Base-by-base conservation (phyloP, 1,140 invertebrate species). In the Mamestra configurata region DNA sequence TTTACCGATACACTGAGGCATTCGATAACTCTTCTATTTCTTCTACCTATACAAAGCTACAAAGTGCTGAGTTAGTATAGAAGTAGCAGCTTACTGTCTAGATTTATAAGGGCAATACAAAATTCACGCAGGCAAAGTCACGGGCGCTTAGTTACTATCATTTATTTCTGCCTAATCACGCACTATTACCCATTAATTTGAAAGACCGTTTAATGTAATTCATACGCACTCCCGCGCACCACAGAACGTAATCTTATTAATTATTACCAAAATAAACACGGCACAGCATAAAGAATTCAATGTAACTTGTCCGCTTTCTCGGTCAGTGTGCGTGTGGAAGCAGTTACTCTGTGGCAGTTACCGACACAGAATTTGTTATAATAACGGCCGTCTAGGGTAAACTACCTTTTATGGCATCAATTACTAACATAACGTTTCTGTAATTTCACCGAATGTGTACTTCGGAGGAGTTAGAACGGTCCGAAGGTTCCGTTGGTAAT, bases 391-490 rank as follows among this genome's bases (percentile, higher is more conserved):
- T 81, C 79, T 55, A 79, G 84, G 86, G 86, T 84, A 86, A 88
- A 86, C 83, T 83, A 86, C 79, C 84, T 85, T 88, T 89, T 89
- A 90, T 85, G 61, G 83, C 77, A 79, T 77, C 86, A 89, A 89
- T 89, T 87, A 88, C 84, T 80, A 76, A 81, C 75, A 84, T 84
- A 87, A 87, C 81, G 79, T 85, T 79, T 84, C 61, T 85, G 85
- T 89, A 86, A 87, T 88, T 84, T 81, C 84, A 79, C 66, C 70
- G 79, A 81, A 79, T 83, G 77, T 80, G 77, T 77, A 66, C 73
- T 70, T 55, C 75, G 43, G 27, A 53, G 61, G 59, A 68, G 75
- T 77, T 68, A 68, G 43, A 51, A 31, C 61, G 75, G 46, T 40
- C 31, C 43, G 31, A 51, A 77, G 31, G 75, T 55, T 77, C 40